phyloP scores from a whole-genome alignment of 2,113 vertebrate species.

The Morone chrysops region DNA sequence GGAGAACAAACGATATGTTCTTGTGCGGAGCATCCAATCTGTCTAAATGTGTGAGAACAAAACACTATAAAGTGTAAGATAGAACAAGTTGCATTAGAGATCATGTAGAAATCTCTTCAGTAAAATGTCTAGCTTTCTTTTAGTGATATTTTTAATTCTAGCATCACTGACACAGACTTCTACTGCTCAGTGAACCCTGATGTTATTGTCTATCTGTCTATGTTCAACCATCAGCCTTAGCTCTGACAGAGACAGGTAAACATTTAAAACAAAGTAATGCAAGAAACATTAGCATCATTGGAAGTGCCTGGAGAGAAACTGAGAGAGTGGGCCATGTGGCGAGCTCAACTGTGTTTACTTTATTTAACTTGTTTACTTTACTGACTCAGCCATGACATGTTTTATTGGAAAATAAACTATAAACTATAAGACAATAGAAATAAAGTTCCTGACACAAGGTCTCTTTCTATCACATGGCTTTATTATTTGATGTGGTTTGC shows the following conservation, averaged over 20 bases:
- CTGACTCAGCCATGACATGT: too few species aligned
- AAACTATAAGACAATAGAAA: not conserved
- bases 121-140: not conserved
- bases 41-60: not conserved
- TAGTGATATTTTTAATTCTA: not conserved
- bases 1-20: not conserved
- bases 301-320: too few species aligned
- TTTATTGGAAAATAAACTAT: not conserved
- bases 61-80: not conserved
- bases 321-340: too few species aligned
- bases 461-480: not conserved
- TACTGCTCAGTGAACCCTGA: not conserved
- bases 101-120: not conserved
- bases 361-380: not conserved
- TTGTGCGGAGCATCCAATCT: not conserved
- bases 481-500: not conserved
- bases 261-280: too few species aligned
- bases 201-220: not conserved
- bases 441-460: not conserved
- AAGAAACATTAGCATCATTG: too few species aligned
- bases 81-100: not conserved
- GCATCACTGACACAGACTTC: not conserved
- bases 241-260: too few species aligned
- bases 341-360: not conserved
- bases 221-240: not conserved